Conservation (phyloP, 92 coral and sea anemone genomes). For the Epizoanthus stellaris region DNA sequence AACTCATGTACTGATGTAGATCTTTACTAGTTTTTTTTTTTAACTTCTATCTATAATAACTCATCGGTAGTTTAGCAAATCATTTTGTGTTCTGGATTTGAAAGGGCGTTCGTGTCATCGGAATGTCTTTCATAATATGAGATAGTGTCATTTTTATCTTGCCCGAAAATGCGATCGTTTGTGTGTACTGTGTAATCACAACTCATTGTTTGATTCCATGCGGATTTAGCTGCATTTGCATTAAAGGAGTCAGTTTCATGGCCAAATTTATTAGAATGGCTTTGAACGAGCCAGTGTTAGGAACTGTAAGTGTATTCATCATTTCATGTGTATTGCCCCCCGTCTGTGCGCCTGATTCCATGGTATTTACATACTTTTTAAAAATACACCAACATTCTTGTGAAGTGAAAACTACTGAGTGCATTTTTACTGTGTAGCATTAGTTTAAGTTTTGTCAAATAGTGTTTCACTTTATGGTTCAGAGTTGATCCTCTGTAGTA, state of each 20-base stretch:
- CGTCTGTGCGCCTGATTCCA: too few relatives aligned
- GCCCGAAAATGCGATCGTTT: constrained; percentile 31
- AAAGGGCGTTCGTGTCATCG: constrained; percentile 34
- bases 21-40: neutral
- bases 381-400: too few relatives aligned
- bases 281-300: too few relatives aligned
- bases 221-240: neutral
- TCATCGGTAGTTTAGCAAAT: neutral
- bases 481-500: too few relatives aligned
- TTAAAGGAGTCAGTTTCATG: neutral
- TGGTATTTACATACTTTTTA: too few relatives aligned
- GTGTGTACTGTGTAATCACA: neutral
- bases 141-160: constrained; percentile 28
- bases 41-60: neutral
- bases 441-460: too few relatives aligned
- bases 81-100: neutral
- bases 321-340: too few relatives aligned
- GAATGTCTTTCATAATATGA: constrained; percentile 13
- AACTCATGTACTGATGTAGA: neutral
- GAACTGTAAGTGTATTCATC: too few relatives aligned
- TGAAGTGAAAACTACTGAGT: too few relatives aligned
- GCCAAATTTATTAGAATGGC: neutral
- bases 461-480: too few relatives aligned
- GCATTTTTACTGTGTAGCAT: too few relatives aligned
- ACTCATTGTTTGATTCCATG: neutral